A percentile compares a stretch with the other conserved stretches of the same genome.
Evolutionary conservation across 1,140 invertebrate species (phyloP).

Genomic region (Telenomus remus): DNA sequence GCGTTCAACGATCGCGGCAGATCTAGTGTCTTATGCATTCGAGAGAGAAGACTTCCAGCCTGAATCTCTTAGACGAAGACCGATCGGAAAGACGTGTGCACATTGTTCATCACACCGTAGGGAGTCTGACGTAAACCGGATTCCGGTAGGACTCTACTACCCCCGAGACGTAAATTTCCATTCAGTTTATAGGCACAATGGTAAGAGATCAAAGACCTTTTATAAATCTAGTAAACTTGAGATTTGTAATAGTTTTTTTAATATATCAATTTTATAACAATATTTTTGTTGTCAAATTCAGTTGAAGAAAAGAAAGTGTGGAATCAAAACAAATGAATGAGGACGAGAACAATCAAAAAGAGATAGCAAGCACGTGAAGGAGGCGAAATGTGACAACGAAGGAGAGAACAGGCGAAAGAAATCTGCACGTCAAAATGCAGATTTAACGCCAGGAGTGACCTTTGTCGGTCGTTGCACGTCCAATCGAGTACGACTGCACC

Average conservation of each 20-base stretch:
- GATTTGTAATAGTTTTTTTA: no score
- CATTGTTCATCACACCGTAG: not conserved
- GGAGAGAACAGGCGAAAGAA: slow-evolving; percentile 44
- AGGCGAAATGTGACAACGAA: slow-evolving; percentile 27
- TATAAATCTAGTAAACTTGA: no score
- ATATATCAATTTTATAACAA: no score
- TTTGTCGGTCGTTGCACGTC: slow-evolving; percentile 72
- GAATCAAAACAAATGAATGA: slow-evolving; percentile 30
- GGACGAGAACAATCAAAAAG: slow-evolving; percentile 35
- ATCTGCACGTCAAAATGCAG: slow-evolving; percentile 62
- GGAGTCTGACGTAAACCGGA: no score
- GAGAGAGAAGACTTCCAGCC: slow-evolving; percentile 48
- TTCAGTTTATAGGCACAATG: no score
- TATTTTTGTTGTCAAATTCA: no score
- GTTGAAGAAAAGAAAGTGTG: not conserved
- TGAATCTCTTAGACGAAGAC: not conserved
- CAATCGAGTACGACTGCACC: slow-evolving; percentile 59
- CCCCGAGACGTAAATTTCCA: no score
- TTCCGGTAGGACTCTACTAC: no score
- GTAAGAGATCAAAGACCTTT: no score
- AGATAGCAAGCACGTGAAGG: slow-evolving; percentile 28
- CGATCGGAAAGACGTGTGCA: not conserved
- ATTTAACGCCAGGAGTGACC: slow-evolving; percentile 68
- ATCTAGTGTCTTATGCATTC: slow-evolving; percentile 60
- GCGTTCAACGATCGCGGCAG: slow-evolving; percentile 66